These are phyloP conservation scores for Montipora capricornis DNA, from an alignment of 64 coral and sea anemone genomes.

Conservation along the genomic window DNA sequence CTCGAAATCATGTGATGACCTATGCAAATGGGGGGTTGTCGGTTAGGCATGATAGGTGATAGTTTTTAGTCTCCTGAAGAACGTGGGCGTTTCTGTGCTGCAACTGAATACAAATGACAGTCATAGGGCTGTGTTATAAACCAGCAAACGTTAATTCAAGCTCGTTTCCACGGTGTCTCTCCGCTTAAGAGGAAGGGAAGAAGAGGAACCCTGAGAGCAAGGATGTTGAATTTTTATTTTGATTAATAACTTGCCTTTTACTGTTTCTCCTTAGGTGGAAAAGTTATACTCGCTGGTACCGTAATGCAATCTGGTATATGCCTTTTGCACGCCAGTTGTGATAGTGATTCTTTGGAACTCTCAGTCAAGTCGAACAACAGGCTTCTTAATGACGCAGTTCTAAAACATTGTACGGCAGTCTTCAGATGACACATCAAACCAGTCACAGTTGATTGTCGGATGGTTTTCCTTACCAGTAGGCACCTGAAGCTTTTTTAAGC, in stretches of 20 bases:
- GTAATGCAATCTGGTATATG: conserved; percentile 53
- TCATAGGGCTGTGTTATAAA: no score
- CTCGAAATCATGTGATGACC: no score
- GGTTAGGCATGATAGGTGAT: no score
- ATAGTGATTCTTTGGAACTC: conserved; percentile 5
- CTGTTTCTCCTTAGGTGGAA: background rate
- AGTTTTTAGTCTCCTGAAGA: no score
- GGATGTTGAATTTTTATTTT: background rate
- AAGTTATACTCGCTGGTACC: conserved; percentile 22
- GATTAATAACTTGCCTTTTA: background rate
- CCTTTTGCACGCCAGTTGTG: conserved; percentile 16
- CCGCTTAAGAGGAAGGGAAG: no score
- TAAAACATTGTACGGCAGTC: conserved; percentile 34
- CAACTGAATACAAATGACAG: no score
- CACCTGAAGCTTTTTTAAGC: no score
- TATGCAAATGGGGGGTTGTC: no score
- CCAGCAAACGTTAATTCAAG: no score
- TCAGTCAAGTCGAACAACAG: conserved; percentile 60
- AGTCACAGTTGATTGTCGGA: background rate
- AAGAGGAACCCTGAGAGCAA: no score
- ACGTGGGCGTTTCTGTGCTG: no score
- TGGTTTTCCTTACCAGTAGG: background rate
- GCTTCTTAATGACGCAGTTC: conserved; percentile 26
- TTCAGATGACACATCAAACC: conserved; percentile 16
- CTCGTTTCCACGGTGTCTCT: no score